A percentile compares a stretch with the other conserved stretches of the same genome.
Conservation (phyloP, 2,888 invertebrate genomes). For the Netelia virgata region DNA sequence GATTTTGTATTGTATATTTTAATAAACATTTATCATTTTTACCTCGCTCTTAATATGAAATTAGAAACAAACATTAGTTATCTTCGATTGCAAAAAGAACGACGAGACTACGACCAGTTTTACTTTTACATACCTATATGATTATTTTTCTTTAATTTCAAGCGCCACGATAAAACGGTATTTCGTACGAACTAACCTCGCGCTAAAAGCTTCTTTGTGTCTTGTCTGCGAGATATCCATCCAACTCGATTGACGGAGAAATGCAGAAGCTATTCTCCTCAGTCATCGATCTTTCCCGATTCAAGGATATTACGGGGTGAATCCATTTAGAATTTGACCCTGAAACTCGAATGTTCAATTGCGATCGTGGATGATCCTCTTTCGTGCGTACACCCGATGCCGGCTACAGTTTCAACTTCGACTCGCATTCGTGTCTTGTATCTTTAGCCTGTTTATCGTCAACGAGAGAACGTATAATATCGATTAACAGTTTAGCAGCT, state of each 20-base stretch:
- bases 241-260: neutral
- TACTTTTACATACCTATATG: no score
- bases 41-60: constrained; percentile 12
- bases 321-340: constrained; percentile 13
- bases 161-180: no score
- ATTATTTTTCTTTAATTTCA: no score
- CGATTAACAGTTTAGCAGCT: constrained; percentile 30
- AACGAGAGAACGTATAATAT: constrained; percentile 19
- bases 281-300: constrained; percentile 13
- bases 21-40: constrained; percentile 66
- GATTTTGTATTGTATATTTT: constrained; percentile 58
- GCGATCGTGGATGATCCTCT: constrained; percentile 8
- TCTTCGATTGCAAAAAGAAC: no score
- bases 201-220: neutral
- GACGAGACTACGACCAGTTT: no score
- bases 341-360: constrained; percentile 20
- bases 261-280: neutral
- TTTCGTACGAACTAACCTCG: no score
- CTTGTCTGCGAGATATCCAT: neutral
- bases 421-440: neutral
- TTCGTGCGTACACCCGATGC: neutral
- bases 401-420: constrained; percentile 5
- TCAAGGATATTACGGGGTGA: neutral
- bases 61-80: neutral
- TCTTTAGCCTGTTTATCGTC: constrained; percentile 13